phyloP scores from a whole-genome alignment of 1,140 invertebrate species.

The Colletes gigas region DNA sequence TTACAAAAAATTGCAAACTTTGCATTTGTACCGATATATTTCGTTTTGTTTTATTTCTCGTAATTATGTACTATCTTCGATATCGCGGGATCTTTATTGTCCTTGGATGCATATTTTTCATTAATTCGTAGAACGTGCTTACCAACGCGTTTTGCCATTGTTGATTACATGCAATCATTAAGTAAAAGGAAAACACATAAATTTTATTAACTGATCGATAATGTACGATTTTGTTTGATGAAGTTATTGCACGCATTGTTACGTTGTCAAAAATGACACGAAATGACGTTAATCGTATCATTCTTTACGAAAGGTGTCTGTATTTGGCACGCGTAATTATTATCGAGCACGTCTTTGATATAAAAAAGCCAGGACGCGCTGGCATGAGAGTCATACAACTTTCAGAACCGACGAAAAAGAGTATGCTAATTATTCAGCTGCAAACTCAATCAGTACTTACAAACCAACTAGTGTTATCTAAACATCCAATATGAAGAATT shows the following conservation, averaged over 20 bases:
- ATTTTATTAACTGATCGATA: background rate
- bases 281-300: slow-evolving; percentile 21
- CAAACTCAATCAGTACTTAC: background rate
- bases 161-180: slow-evolving; percentile 2
- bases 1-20: background rate
- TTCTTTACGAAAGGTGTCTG: background rate
- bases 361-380: slow-evolving; percentile 26
- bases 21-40: slow-evolving; percentile 5
- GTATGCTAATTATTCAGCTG: background rate
- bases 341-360: slow-evolving; percentile 55
- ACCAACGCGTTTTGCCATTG: background rate
- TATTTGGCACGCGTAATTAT: slow-evolving; percentile 28
- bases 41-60: background rate
- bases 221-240: background rate
- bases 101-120: background rate
- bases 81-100: background rate
- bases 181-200: slow-evolving; percentile 28
- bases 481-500: slow-evolving; percentile 26
- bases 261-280: slow-evolving; percentile 24
- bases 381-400: slow-evolving; percentile 15
- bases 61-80: background rate
- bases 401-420: slow-evolving; percentile 6
- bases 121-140: slow-evolving; percentile 25
- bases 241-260: slow-evolving; percentile 14
- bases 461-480: background rate